Percentiles rank a stretch among this genome's conserved stretches.
These are phyloP conservation scores for Zoanthus gigantus DNA, from an alignment of 92 coral and sea anemone genomes.

Conservation along the genomic window DNA sequence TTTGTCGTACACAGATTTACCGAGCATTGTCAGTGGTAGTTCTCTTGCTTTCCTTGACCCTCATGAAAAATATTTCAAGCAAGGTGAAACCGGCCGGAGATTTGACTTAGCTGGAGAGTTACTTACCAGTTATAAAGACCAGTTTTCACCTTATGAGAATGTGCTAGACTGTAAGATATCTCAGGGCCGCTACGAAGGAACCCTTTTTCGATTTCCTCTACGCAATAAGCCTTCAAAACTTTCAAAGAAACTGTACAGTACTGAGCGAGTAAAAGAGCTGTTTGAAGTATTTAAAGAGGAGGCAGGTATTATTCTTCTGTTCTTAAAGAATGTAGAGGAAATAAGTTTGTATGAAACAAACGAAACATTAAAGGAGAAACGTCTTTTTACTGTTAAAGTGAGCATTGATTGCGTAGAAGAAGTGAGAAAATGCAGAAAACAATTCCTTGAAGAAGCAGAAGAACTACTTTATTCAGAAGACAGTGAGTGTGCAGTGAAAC, in stretches of 20 bases:
- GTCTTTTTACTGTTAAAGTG: conserved; percentile 51
- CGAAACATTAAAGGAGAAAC: conserved; percentile 13
- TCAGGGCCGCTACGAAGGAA: conserved; percentile 27
- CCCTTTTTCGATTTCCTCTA: conserved; percentile 64
- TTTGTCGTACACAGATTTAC: conserved; percentile 70
- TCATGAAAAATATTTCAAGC: conserved; percentile 83
- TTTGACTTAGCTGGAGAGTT: conserved; percentile 53
- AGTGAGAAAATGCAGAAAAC: conserved; percentile 34
- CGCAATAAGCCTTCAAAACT: conserved; percentile 54
- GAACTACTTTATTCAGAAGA: conserved; percentile 24
- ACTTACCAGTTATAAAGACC: conserved; percentile 34
- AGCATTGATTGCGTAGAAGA: conserved; percentile 36
- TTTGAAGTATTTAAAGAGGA: conserved; percentile 46
- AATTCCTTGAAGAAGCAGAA: conserved; percentile 29
- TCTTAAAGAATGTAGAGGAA: conserved; percentile 46
- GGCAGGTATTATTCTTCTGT: conserved; percentile 50
- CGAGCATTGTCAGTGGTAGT: conserved; percentile 90
- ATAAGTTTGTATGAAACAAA: conserved; percentile 39
- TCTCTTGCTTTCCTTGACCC: conserved; percentile 88
- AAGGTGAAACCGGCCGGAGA: conserved; percentile 77
- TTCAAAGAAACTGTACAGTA: conserved; percentile 50
- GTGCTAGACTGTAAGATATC: conserved; percentile 56
- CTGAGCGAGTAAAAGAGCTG: conserved; percentile 36
- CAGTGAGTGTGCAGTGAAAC: neutral
- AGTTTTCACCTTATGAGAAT: conserved; percentile 57